Evolutionary conservation across 2,797 vertebrate genomes (phyloP), one percentile per base, ranked within the genome.

Genomic region (Carcharodon carcharias): DNA sequence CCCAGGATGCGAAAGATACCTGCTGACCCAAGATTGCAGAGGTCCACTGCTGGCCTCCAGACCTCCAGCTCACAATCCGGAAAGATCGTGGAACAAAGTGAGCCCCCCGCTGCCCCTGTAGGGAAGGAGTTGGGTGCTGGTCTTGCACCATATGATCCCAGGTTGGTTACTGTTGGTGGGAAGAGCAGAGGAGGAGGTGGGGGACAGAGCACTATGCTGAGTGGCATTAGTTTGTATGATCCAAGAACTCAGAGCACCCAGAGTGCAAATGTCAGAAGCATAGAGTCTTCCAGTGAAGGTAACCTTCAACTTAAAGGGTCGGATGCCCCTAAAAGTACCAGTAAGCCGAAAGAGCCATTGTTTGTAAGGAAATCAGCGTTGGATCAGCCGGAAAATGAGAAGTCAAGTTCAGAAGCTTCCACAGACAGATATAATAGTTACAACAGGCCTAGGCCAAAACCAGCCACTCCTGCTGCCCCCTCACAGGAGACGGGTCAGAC

Each of bases 371-470:
- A 99, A n/a, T 99, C 99, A 0, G 99, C 99, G 0, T 96, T 99
- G 97, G 99, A 99, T 4, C 99, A 99, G 96, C 98, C 98, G 0
- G 99, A 99, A 26, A 94, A 97, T 0, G 98, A 98, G 85, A 99
- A 99, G 96, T 96, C 96, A 0, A 8, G 65, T 0, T 77, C 54
- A 0, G 97, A 98, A 58, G 93, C 97, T 0, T 97, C 98, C 56
- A 98, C 99, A 0, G 99, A 99, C 97, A 97, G 99, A 9, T 99
- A 99, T 97, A 99, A 99, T 97, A 99, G 99, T 96, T 99, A 99
- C 80, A 99, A 99, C 97, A 96, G 99, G 21, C 99, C 99, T 0
- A 98, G 99, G 0, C 31, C 82, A 2, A 58, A 77, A 35, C 61
- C 82, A 35, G n/a, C 61, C 12, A 35, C 82, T 56, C 31, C 94